Evolutionary conservation across 2,888 invertebrate species (phyloP), one percentile per base, ranked within the genome.

Genomic region (Pristionchus entomophagus): DNA sequence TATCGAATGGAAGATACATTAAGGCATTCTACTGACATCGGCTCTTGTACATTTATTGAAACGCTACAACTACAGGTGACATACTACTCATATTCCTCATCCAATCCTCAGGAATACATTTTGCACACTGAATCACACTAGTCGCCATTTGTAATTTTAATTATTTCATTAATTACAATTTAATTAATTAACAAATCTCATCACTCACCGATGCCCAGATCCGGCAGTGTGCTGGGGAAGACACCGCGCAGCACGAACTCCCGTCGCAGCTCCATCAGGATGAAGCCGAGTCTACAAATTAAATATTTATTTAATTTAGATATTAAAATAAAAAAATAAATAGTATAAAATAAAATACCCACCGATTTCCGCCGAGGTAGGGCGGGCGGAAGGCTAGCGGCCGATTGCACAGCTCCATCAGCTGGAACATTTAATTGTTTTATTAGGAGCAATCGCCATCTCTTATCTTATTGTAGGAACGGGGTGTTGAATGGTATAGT

Each of bases 361-460:
- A 65, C 62, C 93, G 91, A 86, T 93, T 93, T 17, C 93, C 93
- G 35, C 93, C 93, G 14, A 93, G 87, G 77, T 90, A 93, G 8
- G 93, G 89, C 4, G 93, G 93, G 8, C 93, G 91, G 88, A 91
- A 91, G 1, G 92, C 90, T 88, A 93, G 88, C 6, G 93, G 92
- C 22, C 89, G 88, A 10, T 88, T 87, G 85, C 90, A 92, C 53
- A 91, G 78, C 29, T 92, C 91, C 41, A 92, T 88, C 32, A 93
- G 87, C 91, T 91, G 86, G 51, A 87, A 45, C 19, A 22, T 22
- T 29, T 77, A 26, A 77, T 77, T 73, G 41, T n/a, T 77, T 77
- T 14, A 41, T n/a, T 45, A 45, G 17, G 4, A 14, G 0, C 45
- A 45, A 81, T 32, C 5, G 3, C 6, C 35, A 65, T 65, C 59